Conservation (phyloP, 2,113 vertebrate species). For the Theristicus caerulescens region DNA sequence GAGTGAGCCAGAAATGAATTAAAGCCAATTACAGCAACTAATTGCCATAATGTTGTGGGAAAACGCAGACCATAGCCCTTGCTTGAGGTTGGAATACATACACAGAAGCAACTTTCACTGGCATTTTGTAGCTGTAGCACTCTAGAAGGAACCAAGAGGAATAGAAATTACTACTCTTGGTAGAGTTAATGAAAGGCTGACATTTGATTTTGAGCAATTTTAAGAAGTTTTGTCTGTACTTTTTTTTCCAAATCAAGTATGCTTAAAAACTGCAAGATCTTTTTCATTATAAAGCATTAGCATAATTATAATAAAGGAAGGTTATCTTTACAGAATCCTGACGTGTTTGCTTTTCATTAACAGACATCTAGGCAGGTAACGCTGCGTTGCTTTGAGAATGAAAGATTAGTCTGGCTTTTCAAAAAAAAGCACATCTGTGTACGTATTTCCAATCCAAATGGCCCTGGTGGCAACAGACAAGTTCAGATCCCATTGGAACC, state of each 20-base stretch:
- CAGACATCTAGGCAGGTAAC: background rate
- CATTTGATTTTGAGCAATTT: background rate
- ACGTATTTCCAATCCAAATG: background rate
- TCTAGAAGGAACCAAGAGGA: background rate
- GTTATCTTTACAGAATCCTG: background rate
- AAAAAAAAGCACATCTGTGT: background rate
- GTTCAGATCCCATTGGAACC: background rate
- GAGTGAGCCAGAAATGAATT: background rate
- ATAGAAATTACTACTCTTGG: background rate
- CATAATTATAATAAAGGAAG: background rate
- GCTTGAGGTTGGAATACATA: background rate
- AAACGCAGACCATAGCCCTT: background rate
- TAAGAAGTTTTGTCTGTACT: background rate
- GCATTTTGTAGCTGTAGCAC: background rate
- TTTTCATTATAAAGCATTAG: background rate
- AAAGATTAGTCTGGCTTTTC: background rate
- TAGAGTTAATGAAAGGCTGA: background rate
- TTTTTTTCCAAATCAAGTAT: background rate
- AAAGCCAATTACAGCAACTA: slow-evolving; percentile 10
- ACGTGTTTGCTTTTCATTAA: background rate
- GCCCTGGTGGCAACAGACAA: background rate
- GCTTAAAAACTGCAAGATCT: background rate
- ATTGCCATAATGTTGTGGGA: slow-evolving; percentile 1
- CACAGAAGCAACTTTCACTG: background rate
- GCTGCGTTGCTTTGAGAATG: background rate